Evolutionary conservation across 92 coral and sea anemone genomes (phyloP).

Genomic region (Galaxea fascicularis): DNA sequence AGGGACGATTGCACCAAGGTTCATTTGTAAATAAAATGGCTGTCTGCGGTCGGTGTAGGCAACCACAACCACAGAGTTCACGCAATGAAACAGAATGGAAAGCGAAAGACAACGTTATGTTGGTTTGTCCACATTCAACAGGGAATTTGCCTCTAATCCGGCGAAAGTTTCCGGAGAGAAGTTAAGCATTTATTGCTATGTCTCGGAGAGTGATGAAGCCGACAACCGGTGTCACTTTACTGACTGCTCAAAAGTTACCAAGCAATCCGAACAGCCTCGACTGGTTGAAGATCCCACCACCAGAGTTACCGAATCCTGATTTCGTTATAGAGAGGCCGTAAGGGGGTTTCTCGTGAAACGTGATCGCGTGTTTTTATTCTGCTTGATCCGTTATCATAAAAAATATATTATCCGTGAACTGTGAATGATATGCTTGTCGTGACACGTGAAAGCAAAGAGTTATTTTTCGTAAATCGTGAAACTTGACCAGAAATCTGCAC

Average conservation of each 20-base stretch:
- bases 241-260: conserved; percentile 13
- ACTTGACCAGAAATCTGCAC: no score
- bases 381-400: no score
- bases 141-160: neutral
- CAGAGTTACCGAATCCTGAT: neutral
- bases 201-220: neutral
- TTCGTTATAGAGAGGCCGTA: conserved; percentile 12
- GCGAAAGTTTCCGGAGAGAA: neutral
- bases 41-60: no score
- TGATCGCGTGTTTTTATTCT: neutral
- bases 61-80: no score
- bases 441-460: no score
- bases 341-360: neutral
- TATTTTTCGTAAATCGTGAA: no score
- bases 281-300: conserved; percentile 16
- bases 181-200: neutral
- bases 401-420: no score
- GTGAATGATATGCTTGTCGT: no score
- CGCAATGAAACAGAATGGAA: neutral
- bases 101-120: conserved; percentile 10
- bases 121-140: conserved; percentile 19
- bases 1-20: no score
- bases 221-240: conserved; percentile 13
- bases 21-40: no score
- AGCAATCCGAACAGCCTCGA: neutral